phyloP scores from a whole-genome alignment of 2,797 vertebrate species.

The Neosalanx taihuensis region DNA sequence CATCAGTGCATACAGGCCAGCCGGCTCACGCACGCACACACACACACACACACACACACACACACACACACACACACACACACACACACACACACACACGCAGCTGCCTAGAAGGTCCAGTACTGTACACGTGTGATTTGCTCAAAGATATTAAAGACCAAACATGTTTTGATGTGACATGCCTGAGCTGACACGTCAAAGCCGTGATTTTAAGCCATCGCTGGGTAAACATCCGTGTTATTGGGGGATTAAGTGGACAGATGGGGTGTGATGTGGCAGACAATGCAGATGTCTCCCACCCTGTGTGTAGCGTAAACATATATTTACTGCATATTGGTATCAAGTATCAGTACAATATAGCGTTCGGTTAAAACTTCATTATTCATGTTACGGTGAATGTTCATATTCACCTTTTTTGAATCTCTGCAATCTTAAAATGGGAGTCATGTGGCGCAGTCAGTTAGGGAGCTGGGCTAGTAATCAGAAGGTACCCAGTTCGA shows the following conservation, averaged over 20 bases:
- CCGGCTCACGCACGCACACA: constrained; percentile 3
- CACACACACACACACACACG: constrained; percentile 6
- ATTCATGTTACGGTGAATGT: no score
- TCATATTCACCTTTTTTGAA: no score
- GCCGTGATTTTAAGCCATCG: background rate
- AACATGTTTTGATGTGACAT: constrained; percentile 2
- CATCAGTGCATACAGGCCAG: constrained; percentile 45
- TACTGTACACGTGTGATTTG: no score
- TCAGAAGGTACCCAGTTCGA: no score
- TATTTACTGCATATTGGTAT: background rate
- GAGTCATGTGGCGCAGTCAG: no score
- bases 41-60: constrained; percentile 5
- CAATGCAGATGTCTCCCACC: background rate
- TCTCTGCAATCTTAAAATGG: no score
- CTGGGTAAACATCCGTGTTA: constrained; percentile 6
- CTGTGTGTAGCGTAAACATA: background rate
- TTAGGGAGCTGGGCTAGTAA: no score
- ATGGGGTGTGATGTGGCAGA: background rate
- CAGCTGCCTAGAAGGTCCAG: background rate
- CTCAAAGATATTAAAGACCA: background rate
- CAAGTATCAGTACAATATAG: no score
- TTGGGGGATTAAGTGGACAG: background rate
- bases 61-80: constrained; percentile 8
- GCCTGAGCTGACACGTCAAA: background rate
- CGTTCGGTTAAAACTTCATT: no score